Percentiles rank a stretch among this genome's conserved stretches.
Conservation (phyloP, 2,113 vertebrate species). For the Strix aluco region DNA sequence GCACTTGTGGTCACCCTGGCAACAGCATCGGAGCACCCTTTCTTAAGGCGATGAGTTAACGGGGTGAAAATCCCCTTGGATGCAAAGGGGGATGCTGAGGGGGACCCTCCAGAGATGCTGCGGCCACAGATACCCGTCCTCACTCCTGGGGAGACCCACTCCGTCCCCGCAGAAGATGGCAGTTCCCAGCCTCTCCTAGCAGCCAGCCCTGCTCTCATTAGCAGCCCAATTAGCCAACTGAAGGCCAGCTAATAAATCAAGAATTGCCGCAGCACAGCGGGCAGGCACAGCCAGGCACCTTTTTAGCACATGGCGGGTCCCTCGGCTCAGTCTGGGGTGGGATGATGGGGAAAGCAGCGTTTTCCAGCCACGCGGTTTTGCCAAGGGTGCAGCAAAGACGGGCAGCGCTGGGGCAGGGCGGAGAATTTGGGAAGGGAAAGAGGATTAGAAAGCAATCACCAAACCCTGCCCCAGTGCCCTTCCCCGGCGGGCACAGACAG, state of each 20-base stretch:
- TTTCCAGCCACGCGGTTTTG: background rate
- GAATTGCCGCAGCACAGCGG: background rate
- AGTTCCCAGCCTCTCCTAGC: background rate
- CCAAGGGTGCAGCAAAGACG: background rate
- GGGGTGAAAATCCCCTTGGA: background rate
- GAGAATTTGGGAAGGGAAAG: background rate
- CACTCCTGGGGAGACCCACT: background rate
- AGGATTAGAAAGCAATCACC: background rate
- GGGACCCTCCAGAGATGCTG: background rate
- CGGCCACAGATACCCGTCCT: fast-evolving
- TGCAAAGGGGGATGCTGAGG: background rate
- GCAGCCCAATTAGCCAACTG: background rate
- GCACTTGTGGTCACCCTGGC: slow-evolving; percentile 31
- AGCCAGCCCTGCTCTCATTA: background rate
- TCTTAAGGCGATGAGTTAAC: background rate
- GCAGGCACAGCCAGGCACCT: background rate
- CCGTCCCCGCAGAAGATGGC: background rate
- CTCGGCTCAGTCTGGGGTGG: fast-evolving
- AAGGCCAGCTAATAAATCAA: background rate
- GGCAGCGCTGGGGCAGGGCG: background rate
- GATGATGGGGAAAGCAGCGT: background rate
- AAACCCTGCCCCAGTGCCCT: background rate
- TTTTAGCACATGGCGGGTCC: background rate
- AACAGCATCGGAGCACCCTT: background rate
- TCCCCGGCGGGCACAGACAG: fast-evolving